Conservation (phyloP, 2,797 vertebrate genomes). For the Poecilia picta region DNA sequence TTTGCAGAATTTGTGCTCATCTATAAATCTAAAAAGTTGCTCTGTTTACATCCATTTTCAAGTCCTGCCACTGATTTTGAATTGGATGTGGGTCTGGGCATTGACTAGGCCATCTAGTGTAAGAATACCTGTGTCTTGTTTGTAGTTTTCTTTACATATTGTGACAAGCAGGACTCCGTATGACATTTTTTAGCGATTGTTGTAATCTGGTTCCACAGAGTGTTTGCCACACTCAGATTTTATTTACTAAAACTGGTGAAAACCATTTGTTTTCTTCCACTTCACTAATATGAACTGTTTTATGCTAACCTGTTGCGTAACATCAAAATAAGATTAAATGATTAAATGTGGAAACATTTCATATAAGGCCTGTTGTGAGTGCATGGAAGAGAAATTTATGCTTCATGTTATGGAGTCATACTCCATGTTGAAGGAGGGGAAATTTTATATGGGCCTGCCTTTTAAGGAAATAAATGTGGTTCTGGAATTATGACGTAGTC, state of each 20-base stretch:
- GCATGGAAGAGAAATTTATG: background rate
- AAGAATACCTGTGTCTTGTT: background rate
- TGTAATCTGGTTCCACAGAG: background rate
- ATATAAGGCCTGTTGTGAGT: background rate
- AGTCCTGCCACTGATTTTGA: background rate
- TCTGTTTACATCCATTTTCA: background rate
- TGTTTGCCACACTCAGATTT: background rate
- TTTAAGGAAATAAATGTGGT: conserved; percentile 74
- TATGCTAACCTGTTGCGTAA: background rate
- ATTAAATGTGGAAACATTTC: background rate
- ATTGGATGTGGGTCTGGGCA: background rate
- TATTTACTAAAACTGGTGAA: background rate
- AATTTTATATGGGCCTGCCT: conserved; percentile 46
- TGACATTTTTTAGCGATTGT: background rate
- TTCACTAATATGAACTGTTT: background rate
- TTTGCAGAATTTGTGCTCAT: background rate
- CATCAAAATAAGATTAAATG: background rate
- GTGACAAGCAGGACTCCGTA: background rate
- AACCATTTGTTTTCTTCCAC: background rate
- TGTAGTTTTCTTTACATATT: background rate
- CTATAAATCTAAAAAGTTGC: background rate
- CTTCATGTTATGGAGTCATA: background rate
- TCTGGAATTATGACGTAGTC: conserved; percentile 50
- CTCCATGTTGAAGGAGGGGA: conserved; percentile 19
- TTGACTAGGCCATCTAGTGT: background rate